Percentiles rank a stretch among this genome's conserved stretches.
These are phyloP conservation scores for Agrilus mali DNA, from an alignment of 2,888 invertebrate species.

Conservation along the genomic window DNA sequence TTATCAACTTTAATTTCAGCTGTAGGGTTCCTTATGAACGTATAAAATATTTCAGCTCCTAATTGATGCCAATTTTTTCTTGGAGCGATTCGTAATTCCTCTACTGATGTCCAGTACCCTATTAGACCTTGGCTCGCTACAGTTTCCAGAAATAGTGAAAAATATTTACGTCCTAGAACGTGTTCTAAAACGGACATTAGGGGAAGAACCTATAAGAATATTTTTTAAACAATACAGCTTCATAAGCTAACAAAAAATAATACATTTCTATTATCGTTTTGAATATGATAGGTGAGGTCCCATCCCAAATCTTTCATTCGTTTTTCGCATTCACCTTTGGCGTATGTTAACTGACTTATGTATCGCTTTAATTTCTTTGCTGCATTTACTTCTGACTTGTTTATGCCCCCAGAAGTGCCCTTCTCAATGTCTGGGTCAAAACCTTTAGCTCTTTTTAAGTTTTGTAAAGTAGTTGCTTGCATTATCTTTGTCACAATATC, in stretches of 20 bases:
- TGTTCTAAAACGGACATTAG: constrained; percentile 63
- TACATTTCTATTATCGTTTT: constrained; percentile 9
- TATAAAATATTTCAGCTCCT: constrained; percentile 86
- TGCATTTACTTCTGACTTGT: constrained; percentile 67
- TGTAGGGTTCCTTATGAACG: constrained; percentile 69
- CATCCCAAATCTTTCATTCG: constrained; percentile 62
- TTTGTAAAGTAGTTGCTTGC: constrained; percentile 86
- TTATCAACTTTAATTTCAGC: constrained; percentile 75
- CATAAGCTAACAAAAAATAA: constrained; percentile 7
- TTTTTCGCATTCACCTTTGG: constrained; percentile 70
- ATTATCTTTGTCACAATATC: constrained; percentile 86
- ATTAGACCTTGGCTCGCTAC: constrained; percentile 74
- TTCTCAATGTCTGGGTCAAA: constrained; percentile 53
- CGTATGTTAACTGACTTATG: constrained; percentile 67
- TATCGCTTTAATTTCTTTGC: constrained; percentile 75
- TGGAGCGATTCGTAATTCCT: constrained; percentile 66
- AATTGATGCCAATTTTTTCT: constrained; percentile 71
- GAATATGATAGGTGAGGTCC: constrained; percentile 46
- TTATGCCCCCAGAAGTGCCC: constrained; percentile 40
- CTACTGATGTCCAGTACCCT: constrained; percentile 77
- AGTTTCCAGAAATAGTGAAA: constrained; percentile 70
- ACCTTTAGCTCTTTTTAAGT: constrained; percentile 76
- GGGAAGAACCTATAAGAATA: constrained; percentile 47
- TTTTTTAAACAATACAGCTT: not conserved
- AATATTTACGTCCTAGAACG: constrained; percentile 64